phyloP scores from a whole-genome alignment of 2,888 invertebrate species.

The Gymnoscelis rufifasciata region DNA sequence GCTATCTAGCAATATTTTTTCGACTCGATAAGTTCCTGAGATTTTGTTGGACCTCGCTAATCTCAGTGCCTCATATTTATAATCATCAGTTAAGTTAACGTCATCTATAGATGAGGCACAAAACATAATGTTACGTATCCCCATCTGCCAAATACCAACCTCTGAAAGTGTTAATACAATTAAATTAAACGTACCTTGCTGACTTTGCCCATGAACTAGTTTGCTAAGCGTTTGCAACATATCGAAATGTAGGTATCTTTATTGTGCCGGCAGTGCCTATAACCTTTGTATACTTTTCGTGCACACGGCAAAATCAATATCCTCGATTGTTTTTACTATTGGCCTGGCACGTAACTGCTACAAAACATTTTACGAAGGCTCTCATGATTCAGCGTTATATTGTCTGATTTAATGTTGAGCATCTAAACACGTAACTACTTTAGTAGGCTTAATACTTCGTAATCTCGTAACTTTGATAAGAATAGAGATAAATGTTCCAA shows the following conservation, averaged over 20 bases:
- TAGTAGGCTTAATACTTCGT: not conserved
- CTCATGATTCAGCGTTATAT: constrained; percentile 11
- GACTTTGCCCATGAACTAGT: constrained; percentile 53
- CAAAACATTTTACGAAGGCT: not conserved
- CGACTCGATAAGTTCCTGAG: too few species aligned
- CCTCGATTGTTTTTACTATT: constrained; percentile 29
- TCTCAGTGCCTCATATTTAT: too few species aligned
- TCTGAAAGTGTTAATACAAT: not conserved
- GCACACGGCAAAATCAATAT: constrained; percentile 35
- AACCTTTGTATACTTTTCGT: constrained; percentile 27
- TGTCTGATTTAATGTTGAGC: not conserved
- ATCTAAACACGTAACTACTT: not conserved
- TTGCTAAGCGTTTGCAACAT: constrained; percentile 59
- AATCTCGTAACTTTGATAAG: constrained; percentile 1
- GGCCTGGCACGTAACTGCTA: constrained; percentile 31
- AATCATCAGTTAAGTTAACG: too few species aligned
- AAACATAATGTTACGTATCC: too few species aligned
- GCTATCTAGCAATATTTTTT: too few species aligned
- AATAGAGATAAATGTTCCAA: not conserved
- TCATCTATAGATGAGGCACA: too few species aligned
- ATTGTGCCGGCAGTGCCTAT: constrained; percentile 14
- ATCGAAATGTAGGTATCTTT: constrained; percentile 55
- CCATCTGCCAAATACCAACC: not conserved
- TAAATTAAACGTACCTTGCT: not conserved
- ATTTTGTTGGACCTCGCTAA: too few species aligned